phyloP scores from a whole-genome alignment of 2,113 vertebrate species.

The Rhynchomys soricoides region DNA sequence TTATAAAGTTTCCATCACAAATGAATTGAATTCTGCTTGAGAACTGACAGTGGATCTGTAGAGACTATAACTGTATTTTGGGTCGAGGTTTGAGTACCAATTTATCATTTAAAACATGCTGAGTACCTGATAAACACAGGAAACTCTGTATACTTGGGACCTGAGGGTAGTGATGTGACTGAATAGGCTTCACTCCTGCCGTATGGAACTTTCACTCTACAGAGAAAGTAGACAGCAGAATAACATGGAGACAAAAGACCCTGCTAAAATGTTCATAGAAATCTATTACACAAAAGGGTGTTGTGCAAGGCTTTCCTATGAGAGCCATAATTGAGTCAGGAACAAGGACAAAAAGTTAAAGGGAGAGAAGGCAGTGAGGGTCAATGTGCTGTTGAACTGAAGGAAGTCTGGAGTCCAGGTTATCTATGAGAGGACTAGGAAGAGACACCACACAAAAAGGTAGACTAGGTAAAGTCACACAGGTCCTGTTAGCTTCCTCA shows the following conservation, averaged over 20 bases:
- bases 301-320: background rate
- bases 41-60: background rate
- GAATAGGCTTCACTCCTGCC: background rate
- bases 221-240: background rate
- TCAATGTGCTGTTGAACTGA: background rate
- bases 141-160: background rate
- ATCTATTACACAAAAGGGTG: background rate
- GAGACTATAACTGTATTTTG: background rate
- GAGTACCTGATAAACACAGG: background rate
- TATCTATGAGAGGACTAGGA: too few relatives aligned
- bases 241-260: background rate
- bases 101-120: background rate
- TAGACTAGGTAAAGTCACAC: background rate
- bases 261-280: background rate
- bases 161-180: fast-evolving
- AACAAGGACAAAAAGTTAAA: background rate
- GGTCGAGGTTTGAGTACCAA: background rate
- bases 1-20: background rate
- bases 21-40: background rate
- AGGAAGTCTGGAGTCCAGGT: background rate
- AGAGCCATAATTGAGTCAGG: background rate
- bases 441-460: background rate
- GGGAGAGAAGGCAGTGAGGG: background rate
- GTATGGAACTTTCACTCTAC: background rate
- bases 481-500: background rate